These are phyloP conservation scores for Erythrolamprus reginae DNA, from an alignment of 2,113 vertebrate species.

Conservation along the genomic window DNA sequence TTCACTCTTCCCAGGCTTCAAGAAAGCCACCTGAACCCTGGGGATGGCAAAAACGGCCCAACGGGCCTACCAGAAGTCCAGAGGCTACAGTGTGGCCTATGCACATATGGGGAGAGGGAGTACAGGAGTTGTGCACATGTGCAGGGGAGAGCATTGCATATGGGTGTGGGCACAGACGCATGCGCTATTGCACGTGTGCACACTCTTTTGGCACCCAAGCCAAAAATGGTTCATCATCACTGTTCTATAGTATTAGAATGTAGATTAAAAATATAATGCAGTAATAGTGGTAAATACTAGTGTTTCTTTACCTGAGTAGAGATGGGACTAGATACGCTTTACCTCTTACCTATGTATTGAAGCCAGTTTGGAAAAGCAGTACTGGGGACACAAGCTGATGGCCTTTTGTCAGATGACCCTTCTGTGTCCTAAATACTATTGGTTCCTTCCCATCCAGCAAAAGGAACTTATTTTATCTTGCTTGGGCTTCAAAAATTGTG, in stretches of 20 bases:
- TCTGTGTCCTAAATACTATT: neutral
- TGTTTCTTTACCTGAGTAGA: neutral
- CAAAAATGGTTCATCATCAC: no score
- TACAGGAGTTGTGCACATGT: no score
- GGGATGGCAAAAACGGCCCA: no score
- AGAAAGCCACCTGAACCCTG: no score
- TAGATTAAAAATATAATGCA: neutral
- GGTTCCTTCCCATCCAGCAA: neutral
- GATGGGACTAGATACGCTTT: neutral
- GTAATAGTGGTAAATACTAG: neutral
- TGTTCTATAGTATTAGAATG: neutral
- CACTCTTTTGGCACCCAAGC: no score
- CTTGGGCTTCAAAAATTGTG: neutral
- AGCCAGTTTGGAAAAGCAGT: neutral
- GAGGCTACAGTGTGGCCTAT: no score
- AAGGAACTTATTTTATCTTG: neutral
- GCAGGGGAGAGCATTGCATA: no score
- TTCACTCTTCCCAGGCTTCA: no score
- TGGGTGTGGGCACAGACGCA: no score
- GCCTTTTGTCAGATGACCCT: neutral
- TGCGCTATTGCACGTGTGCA: no score
- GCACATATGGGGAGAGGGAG: no score
- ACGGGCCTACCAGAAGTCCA: no score
- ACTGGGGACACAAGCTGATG: neutral
- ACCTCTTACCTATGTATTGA: neutral